Conservation (phyloP, 2,797 vertebrate genomes). For the Odontamblyopus lacepedii region DNA sequence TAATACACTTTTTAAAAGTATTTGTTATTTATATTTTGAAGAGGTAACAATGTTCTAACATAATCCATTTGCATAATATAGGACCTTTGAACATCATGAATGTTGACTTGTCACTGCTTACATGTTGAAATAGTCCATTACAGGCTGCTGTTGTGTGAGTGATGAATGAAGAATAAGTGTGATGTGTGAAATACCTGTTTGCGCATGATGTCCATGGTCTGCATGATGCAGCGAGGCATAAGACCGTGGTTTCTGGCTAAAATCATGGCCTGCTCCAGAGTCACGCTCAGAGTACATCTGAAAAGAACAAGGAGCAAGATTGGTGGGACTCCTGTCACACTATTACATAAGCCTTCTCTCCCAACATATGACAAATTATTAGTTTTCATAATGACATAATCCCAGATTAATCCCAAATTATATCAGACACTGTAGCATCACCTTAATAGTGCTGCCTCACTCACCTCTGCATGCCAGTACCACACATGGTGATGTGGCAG, state of each 20-base stretch:
- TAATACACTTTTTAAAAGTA: too few relatives aligned
- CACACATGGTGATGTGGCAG: slow-evolving; percentile 94
- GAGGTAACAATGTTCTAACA: too few relatives aligned
- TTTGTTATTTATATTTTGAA: too few relatives aligned
- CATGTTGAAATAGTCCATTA: background rate
- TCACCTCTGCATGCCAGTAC: slow-evolving; percentile 96
- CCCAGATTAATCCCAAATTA: background rate
- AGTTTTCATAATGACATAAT: background rate
- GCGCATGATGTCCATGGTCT: slow-evolving; percentile 97
- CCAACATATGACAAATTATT: background rate
- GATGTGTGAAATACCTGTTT: slow-evolving; percentile 84
- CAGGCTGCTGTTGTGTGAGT: background rate
- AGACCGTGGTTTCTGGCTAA: slow-evolving; percentile 93
- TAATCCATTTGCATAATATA: too few relatives aligned
- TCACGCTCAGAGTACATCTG: slow-evolving; percentile 91
- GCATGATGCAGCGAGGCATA: slow-evolving; percentile 95
- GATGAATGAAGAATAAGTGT: background rate
- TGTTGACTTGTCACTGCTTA: background rate
- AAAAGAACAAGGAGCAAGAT: slow-evolving; percentile 13
- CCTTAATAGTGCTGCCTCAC: slow-evolving; percentile 16
- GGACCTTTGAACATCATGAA: background rate
- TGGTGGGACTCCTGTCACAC: background rate
- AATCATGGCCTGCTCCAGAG: slow-evolving; percentile 92
- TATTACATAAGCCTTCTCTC: background rate
- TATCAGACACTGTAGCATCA: background rate